Conservation (phyloP, 2,113 vertebrate genomes). For the Limanda limanda region DNA sequence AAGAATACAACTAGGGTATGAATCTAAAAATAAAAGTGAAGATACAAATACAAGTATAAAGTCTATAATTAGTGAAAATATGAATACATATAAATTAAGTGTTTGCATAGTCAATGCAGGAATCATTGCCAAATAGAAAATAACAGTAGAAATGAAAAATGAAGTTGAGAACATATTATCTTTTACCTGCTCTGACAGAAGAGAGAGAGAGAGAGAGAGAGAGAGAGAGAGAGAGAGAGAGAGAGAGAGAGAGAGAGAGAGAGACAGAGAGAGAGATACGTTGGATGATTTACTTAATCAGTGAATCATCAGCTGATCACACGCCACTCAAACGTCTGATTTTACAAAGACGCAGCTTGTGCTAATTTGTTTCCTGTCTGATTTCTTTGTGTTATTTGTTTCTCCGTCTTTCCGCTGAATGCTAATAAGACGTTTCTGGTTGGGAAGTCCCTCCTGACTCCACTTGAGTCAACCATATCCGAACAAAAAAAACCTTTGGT, state of each 20-base stretch:
- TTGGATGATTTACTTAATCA: conserved; percentile 19
- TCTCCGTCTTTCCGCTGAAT: neutral
- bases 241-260: conserved; percentile 8
- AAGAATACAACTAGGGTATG: too few relatives aligned
- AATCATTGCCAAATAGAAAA: too few relatives aligned
- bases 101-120: too few relatives aligned
- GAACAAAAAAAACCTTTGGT: neutral
- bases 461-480: neutral
- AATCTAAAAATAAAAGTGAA: too few relatives aligned
- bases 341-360: neutral
- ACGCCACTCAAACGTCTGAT: conserved; percentile 20
- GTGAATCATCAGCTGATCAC: conserved; percentile 46
- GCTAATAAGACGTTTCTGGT: neutral
- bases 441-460: conserved; percentile 4
- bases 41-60: too few relatives aligned
- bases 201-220: neutral
- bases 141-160: too few relatives aligned
- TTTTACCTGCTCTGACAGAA: neutral
- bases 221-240: neutral
- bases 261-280: conserved; percentile 11
- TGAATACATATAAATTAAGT: too few relatives aligned
- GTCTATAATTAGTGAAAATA: too few relatives aligned
- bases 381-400: neutral
- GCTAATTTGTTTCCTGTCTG: neutral
- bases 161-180: too few relatives aligned